Conservation (phyloP, 2,797 vertebrate species). For the Muscicapa striata region DNA sequence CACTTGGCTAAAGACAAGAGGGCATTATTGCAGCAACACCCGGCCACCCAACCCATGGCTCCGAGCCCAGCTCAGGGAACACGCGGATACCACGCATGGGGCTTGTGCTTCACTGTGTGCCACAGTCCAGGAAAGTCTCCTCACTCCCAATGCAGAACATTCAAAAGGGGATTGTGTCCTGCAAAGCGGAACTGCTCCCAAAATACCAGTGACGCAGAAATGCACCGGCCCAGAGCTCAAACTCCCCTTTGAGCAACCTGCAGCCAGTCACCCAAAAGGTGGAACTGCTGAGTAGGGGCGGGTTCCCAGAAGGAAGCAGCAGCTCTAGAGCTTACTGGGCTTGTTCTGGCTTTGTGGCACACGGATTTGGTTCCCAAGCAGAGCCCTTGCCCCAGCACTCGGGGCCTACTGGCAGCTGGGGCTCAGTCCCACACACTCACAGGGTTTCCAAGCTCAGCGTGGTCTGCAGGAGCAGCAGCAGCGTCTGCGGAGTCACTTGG, state of each 20-base stretch:
- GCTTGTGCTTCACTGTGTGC: background rate
- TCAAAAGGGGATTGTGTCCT: background rate
- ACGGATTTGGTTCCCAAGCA: too few species aligned
- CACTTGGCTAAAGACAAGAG: constrained; percentile 48
- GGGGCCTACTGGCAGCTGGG: too few species aligned
- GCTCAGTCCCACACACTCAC: too few species aligned
- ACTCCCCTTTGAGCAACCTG: background rate
- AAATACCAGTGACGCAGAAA: background rate
- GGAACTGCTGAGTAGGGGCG: background rate
- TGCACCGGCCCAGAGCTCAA: background rate
- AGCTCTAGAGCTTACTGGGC: too few species aligned
- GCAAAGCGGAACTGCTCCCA: background rate
- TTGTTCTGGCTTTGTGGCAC: too few species aligned
- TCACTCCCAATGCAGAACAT: background rate
- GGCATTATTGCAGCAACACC: background rate
- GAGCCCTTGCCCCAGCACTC: too few species aligned
- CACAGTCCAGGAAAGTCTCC: background rate
- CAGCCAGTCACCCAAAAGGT: background rate
- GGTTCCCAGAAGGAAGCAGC: background rate
- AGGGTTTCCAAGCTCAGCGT: too few species aligned
- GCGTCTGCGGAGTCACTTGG: too few species aligned
- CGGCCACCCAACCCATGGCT: background rate
- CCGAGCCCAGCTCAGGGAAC: background rate
- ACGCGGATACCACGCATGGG: rapidly evolving
- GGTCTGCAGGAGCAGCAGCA: too few species aligned